phyloP scores from a whole-genome alignment of 2,797 vertebrate genomes.

The Rhinatrema bivittatum region DNA sequence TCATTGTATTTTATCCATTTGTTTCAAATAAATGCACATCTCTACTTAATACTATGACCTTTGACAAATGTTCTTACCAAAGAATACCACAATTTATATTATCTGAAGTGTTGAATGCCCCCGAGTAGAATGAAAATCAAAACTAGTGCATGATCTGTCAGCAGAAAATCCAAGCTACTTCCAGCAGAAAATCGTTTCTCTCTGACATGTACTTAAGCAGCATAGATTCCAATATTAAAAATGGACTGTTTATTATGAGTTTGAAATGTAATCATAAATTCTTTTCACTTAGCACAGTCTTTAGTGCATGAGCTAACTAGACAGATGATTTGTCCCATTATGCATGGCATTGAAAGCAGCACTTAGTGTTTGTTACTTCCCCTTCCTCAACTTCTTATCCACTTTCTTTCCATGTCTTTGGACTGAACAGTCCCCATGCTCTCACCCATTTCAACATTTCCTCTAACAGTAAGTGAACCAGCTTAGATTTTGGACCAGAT shows the following conservation, averaged over 20 bases:
- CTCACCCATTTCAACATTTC: not conserved
- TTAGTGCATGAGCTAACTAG: not conserved
- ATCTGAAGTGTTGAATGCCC: too few relatives aligned
- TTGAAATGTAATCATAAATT: not conserved
- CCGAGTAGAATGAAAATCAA: too few relatives aligned
- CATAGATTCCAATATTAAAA: not conserved
- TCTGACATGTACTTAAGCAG: not conserved
- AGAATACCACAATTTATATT: too few relatives aligned
- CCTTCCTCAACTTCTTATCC: not conserved
- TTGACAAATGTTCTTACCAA: too few relatives aligned
- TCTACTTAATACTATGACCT: too few relatives aligned
- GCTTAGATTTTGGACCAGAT: constrained; percentile 7
- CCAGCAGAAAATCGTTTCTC: not conserved
- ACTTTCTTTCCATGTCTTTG: not conserved
- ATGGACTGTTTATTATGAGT: not conserved
- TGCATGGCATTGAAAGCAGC: not conserved
- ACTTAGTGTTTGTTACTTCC: accelerated
- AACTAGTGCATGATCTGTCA: too few relatives aligned
- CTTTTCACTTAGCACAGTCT: not conserved
- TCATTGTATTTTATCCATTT: too few relatives aligned
- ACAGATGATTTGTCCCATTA: not conserved
- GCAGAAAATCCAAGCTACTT: too few relatives aligned
- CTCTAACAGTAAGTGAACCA: constrained; percentile 13
- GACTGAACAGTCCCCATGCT: not conserved
- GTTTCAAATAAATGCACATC: too few relatives aligned